Evolutionary conservation across 2,113 vertebrate genomes (phyloP), one percentile per base, ranked within the genome.

Genomic region (Porphyrio hochstetteri): DNA sequence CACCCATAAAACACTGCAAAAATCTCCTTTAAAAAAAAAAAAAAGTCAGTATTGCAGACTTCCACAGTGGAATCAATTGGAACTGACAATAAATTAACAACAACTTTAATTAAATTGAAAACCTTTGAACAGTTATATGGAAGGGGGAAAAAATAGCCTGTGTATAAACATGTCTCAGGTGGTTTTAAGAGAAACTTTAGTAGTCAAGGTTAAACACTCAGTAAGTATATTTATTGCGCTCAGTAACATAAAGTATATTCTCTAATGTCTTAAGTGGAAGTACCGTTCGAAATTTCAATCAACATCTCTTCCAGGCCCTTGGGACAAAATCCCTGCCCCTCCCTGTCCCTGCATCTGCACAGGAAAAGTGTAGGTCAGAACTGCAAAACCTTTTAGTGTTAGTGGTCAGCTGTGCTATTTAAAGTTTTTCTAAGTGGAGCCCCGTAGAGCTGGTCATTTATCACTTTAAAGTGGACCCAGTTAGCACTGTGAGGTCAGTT

Each of bases 401-500:
- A 35, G 50, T 87, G 91, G 85, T 90, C 90, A 93, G 17, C 70
- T 72, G 48, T 64, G 81, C 92, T 95, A 76, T 95, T 96, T 97
- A 92, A 71, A 88, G 80, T 75, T 85, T 52, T 88, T 63, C 33
- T 82, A 68, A 95, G 86, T 95, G 82, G 50, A 88, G 81, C 48
- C 74, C 74, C 0, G 1, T 28, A 23, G 75, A 85, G 71, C 24
- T 75, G 75, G 44, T 92, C 86, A 56, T 92, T 94, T 91, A 69
- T 82, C 75, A 35, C 83, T 61, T 77, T 33, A 65, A 88, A 96
- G 76, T 72, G 68, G 82, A 29, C 82, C 69, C 53, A 86, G 33
- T 91, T 97, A 91, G 48, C 83, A 46, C 86, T 50, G 38, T 71
- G 86, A 92, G 95, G 92, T 97, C 93, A 94, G 56, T 60, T 63